phyloP scores from a whole-genome alignment of 2,113 vertebrate genomes.

The Charina bottae region DNA sequence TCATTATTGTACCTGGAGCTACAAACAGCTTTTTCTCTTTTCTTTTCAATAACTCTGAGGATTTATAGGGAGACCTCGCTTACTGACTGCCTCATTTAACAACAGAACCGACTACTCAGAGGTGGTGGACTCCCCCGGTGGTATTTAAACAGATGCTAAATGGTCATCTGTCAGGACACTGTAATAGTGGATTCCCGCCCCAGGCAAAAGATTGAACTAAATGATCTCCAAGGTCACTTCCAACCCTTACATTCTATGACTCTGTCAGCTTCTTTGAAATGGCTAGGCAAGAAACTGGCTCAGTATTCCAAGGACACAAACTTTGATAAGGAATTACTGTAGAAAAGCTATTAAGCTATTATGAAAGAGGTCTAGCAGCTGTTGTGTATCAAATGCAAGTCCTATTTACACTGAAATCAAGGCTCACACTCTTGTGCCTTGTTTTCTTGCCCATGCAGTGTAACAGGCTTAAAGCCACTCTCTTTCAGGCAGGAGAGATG shows the following conservation, averaged over 20 bases:
- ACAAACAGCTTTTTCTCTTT: too few species aligned
- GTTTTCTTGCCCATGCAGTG: background rate
- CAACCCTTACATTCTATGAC: background rate
- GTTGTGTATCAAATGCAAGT: too few species aligned
- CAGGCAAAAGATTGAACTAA: background rate
- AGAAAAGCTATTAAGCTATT: background rate
- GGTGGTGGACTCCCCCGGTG: background rate
- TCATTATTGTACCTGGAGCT: too few species aligned
- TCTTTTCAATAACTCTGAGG: too few species aligned
- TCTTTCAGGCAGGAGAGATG: background rate
- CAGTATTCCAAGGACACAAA: background rate
- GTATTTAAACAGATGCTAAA: background rate
- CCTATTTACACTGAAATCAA: too few species aligned
- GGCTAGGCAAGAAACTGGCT: background rate
- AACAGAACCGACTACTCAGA: background rate
- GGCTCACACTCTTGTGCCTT: too few species aligned
- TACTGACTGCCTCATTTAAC: background rate
- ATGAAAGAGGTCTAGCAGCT: background rate
- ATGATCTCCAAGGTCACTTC: background rate
- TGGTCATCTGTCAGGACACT: background rate
- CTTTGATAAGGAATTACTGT: background rate
- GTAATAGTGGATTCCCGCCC: background rate
- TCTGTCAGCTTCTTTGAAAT: background rate
- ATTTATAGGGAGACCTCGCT: too few species aligned
- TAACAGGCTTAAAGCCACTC: background rate